Base-by-base conservation (phyloP, 2,797 vertebrate species). In the Lepilemur septentrionalis region DNA sequence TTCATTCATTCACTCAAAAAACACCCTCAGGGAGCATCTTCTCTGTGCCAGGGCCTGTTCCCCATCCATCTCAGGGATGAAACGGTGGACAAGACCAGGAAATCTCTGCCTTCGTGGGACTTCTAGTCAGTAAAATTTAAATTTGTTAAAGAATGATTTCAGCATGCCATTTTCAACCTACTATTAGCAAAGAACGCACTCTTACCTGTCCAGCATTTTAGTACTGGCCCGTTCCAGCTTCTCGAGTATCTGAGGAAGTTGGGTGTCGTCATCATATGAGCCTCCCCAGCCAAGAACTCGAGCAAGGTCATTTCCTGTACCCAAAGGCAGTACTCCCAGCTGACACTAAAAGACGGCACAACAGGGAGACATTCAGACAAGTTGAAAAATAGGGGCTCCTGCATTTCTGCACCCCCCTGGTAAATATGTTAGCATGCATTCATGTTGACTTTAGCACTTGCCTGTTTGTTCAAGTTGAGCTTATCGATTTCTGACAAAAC, bases 401-500 rank as follows among this genome's bases (percentile, higher is more conserved):
- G 18, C 25, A 12, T 32, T 25, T 91, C 81, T 89, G 52, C 20
- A 59, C 23, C 14, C 57, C 52, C 41, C 32, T 52, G 9, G 17
- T 18, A 61, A 92, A 41, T 35, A 23, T 7, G 23, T 43, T 15
- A 65, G 13, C 2, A 13, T 0, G 13, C 57, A 38, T 25, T 52
- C 46, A 81, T 10, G 50, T 72, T 46, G 79, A 90, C 2, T 1
- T 63, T 30, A n/a, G 88, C 78, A 98, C 98, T 98, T 98, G 96
- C 99, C 99, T 99, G 99, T 98, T 99, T 99, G 98, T 99, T 99
- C 80, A 99, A 99, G 97, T 98, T 99, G 98, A 99, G 99, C 76
- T 99, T 99, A 98, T 99, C 99, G 15, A 99, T 99, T 98, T 99
- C 99, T 38, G 99, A 99, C 92, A 99, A 99, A 83, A 99, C 99